A percentile compares a stretch with the other conserved stretches of the same genome.
phyloP scores from a whole-genome alignment of 2,888 invertebrate species.

The Eretmocerus hayati region DNA sequence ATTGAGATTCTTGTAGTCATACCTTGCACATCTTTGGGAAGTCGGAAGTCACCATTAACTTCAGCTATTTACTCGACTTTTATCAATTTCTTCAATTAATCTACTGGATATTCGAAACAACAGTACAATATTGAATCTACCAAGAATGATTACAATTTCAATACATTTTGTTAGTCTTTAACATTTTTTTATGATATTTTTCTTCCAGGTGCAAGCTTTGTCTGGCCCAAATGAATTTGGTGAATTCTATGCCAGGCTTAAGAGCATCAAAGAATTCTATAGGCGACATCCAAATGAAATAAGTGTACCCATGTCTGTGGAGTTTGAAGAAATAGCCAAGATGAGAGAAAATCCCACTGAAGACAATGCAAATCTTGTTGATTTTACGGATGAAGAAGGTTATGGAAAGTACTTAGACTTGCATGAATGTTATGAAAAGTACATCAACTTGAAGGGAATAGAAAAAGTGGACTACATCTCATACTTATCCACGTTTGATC shows the following conservation, averaged over 20 bases:
- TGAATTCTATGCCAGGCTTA: conserved; percentile 91
- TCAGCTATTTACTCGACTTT: no score
- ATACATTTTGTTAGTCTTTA: no score
- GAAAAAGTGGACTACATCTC: conserved; percentile 96
- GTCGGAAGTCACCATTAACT: no score
- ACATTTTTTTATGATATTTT: no score
- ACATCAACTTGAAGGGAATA: conserved; percentile 92
- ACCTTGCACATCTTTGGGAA: no score
- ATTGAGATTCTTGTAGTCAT: no score
- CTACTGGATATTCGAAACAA: no score
- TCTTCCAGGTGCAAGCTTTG: conserved; percentile 54
- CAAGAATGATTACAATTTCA: no score
- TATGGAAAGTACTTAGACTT: conserved; percentile 97
- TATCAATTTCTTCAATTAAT: no score
- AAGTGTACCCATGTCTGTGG: conserved; percentile 93
- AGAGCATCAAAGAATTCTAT: conserved; percentile 94
- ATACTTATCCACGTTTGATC: conserved; percentile 89
- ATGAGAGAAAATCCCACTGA: conserved; percentile 85
- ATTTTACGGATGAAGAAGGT: conserved; percentile 98
- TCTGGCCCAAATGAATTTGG: conserved; percentile 98
- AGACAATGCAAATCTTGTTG: conserved; percentile 78
- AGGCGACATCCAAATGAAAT: conserved; percentile 94
- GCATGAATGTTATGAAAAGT: conserved; percentile 93
- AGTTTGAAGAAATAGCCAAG: conserved; percentile 91
- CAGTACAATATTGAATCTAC: no score